These are phyloP conservation scores for Baccha elongata DNA, from an alignment of 2,888 invertebrate species.

Conservation along the genomic window DNA sequence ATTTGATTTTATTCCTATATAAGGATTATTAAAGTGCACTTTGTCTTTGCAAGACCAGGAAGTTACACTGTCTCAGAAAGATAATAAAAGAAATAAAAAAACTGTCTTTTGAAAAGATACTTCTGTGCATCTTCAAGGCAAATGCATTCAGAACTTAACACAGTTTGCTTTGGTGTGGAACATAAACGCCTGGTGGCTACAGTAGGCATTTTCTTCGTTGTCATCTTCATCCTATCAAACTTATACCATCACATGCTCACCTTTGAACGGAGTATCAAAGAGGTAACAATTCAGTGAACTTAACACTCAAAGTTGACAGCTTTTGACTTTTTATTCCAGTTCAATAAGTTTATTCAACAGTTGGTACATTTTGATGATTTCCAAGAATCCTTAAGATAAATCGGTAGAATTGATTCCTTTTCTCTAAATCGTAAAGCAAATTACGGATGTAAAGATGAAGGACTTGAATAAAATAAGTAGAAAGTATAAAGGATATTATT, in stretches of 20 bases:
- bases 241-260: conserved; percentile 21
- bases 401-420: conserved; percentile 17
- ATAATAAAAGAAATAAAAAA: not conserved
- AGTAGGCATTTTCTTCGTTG: not conserved
- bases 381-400: conserved; percentile 11
- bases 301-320: conserved; percentile 22
- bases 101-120: conserved; percentile 23
- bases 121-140: conserved; percentile 23
- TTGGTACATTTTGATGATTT: conserved; percentile 32
- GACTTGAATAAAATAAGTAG: conserved; percentile 16
- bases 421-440: conserved; percentile 23
- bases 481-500: not conserved
- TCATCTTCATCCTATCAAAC: conserved; percentile 15
- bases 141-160: conserved; percentile 53
- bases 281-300: conserved; percentile 29
- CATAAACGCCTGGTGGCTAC: conserved; percentile 8
- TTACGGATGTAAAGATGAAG: conserved; percentile 5
- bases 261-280: not conserved
- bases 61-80: conserved; percentile 6
- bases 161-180: conserved; percentile 8
- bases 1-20: conserved; percentile 43
- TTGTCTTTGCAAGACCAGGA: conserved; percentile 35
- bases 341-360: conserved; percentile 26
- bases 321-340: conserved; percentile 38
- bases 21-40: conserved; percentile 54